Percentiles rank a stretch among this genome's conserved stretches.
Evolutionary conservation across 2,797 vertebrate species (phyloP).

Genomic region (Pygocentrus nattereri): DNA sequence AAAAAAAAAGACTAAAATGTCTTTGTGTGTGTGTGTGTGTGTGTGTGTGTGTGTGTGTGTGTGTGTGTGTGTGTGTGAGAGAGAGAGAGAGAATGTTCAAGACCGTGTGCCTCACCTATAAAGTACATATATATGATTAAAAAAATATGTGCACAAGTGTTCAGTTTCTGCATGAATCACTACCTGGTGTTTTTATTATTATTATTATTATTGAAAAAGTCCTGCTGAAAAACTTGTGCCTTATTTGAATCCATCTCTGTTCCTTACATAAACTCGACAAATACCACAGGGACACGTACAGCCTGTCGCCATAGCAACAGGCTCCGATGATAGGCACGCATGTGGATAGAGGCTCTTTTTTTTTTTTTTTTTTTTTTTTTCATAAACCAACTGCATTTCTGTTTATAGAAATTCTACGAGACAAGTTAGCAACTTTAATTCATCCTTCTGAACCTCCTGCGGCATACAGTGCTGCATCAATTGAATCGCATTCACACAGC

Average conservation of each 20-base stretch:
- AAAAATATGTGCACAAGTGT: neutral
- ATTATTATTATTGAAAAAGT: neutral
- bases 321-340: conserved; percentile 74
- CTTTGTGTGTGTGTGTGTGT: neutral
- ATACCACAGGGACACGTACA: conserved; percentile 69
- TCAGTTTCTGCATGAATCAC: neutral
- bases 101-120: neutral
- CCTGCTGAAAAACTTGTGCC: conserved; percentile 30
- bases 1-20: neutral
- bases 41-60: neutral
- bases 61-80: neutral
- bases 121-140: neutral
- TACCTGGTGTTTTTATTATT: neutral
- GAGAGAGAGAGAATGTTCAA: neutral
- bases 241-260: conserved; percentile 65
- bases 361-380: neutral
- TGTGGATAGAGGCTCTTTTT: conserved; percentile 64
- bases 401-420: conserved; percentile 57
- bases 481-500: neutral
- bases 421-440: conserved; percentile 49
- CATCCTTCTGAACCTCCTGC: conserved; percentile 10
- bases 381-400: conserved; percentile 39
- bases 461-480: neutral
- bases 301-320: conserved; percentile 82
- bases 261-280: conserved; percentile 75